phyloP scores from a whole-genome alignment of 2,113 vertebrate genomes.

The Tenebrosternarchus preto region DNA sequence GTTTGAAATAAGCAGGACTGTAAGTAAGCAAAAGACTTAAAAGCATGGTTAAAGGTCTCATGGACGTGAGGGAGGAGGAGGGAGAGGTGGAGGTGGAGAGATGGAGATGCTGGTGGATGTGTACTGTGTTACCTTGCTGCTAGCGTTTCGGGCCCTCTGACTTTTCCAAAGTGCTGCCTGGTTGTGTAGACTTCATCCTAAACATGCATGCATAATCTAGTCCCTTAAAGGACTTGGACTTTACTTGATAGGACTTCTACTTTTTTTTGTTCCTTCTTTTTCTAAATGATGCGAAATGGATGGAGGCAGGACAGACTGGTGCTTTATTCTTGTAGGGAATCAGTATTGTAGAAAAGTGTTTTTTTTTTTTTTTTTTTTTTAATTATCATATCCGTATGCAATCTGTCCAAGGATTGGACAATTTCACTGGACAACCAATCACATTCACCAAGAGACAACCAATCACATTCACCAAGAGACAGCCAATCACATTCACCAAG shows the following conservation, averaged over 20 bases:
- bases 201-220: slow-evolving; percentile 88
- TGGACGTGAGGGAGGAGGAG: slow-evolving; percentile 31
- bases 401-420: slow-evolving; percentile 50
- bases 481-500: slow-evolving; percentile 41
- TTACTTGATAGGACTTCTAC: slow-evolving; percentile 10
- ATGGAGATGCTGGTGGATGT: slow-evolving; percentile 85
- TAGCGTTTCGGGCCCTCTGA: slow-evolving; percentile 83
- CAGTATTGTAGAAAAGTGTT: slow-evolving; percentile 12
- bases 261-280: slow-evolving; percentile 48
- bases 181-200: slow-evolving; percentile 85
- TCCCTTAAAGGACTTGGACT: slow-evolving; percentile 38
- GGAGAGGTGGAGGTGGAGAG: slow-evolving; percentile 67
- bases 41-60: slow-evolving; percentile 9
- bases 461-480: slow-evolving; percentile 37
- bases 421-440: slow-evolving; percentile 25
- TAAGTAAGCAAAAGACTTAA: slow-evolving; percentile 35
- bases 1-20: slow-evolving; percentile 24
- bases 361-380: slow-evolving; percentile 25
- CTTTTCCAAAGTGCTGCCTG: slow-evolving; percentile 80
- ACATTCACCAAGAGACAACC: slow-evolving; percentile 47
- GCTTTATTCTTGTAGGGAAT: slow-evolving; percentile 31
- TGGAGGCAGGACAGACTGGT: slow-evolving; percentile 27
- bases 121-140: slow-evolving; percentile 78
- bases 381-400: slow-evolving; percentile 53
- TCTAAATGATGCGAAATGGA: slow-evolving; percentile 60